A percentile compares a stretch with the other conserved stretches of the same genome.
These are phyloP conservation scores for Panagrolaimus sp. DNA, from an alignment of 1,140 invertebrate genomes.

Conservation along the genomic window DNA sequence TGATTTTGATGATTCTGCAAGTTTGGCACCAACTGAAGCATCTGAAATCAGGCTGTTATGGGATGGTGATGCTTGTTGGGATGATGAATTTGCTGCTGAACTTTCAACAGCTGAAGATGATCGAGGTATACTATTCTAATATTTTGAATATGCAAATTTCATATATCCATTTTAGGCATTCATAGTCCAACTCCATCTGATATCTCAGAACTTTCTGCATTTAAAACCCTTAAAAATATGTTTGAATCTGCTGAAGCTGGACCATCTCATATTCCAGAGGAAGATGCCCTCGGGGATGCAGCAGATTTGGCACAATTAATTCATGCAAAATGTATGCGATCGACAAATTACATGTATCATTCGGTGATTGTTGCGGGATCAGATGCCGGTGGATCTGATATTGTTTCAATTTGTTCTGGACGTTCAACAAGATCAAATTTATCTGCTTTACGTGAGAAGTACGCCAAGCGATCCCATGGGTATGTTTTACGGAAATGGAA, in stretches of 20 bases:
- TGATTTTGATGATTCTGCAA: background rate
- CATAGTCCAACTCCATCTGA: slow-evolving; percentile 2
- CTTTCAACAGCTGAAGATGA: background rate
- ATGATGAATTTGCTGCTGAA: slow-evolving; percentile 15
- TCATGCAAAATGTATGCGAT: background rate
- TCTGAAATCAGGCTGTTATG: slow-evolving; percentile 11
- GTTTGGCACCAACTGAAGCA: slow-evolving; percentile 3
- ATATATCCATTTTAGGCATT: background rate
- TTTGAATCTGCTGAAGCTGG: background rate
- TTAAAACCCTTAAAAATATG: slow-evolving; percentile 2
- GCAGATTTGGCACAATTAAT: slow-evolving; percentile 9
- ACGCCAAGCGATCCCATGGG: background rate
- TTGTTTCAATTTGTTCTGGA: background rate
- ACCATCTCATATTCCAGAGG: background rate
- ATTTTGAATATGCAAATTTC: background rate
- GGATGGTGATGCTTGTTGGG: slow-evolving; percentile 14
- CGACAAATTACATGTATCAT: slow-evolving; percentile 7
- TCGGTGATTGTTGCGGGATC: background rate
- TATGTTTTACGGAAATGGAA: background rate
- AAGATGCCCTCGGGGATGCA: background rate
- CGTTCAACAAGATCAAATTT: background rate
- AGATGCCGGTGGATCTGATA: slow-evolving; percentile 1
- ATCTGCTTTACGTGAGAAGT: too few species aligned
- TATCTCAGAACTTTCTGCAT: slow-evolving; percentile 3
- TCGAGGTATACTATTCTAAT: background rate